Evolutionary conservation across 2,113 vertebrate genomes (phyloP), one percentile per base, ranked within the genome.

Genomic region (Apaloderma vittatum): DNA sequence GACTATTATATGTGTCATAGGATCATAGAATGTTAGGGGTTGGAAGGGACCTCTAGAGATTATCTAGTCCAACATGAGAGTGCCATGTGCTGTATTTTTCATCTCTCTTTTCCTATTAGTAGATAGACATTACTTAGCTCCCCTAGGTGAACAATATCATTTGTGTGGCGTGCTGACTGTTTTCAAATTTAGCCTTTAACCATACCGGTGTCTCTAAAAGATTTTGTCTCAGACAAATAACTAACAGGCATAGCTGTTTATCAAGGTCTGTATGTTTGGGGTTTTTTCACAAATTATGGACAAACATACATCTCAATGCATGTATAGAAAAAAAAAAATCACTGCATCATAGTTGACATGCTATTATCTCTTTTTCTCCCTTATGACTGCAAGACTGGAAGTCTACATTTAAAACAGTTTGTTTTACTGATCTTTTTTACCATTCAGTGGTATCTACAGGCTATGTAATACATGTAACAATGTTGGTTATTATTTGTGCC

Each of bases 291-390:
- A 49, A 70, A 49, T 43, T 82, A 36, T 59, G 34, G 82, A 90
- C 90, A 97, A 97, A 81, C 49, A 45, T 43, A 61, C 40, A 34
- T 57, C 27, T 67, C 71, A 93, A 76, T 93, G 86, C 34, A 84
- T 27, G 34, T n/a, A 32, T 3, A 86, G 22, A 87, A 84, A 78
- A 96, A 97, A 82, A 80, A 96, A 97, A 97, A 97, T 98, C 97
- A 57, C 96, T 96, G 97, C 98, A 98, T 98, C 97, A 97, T 67
- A 95, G 49, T 95, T 98, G 97, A 97, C 97, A 93, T 96, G 78
- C 62, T 86, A 24, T 98, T 98, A 98, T 98, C 97, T 98, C 88
- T 62, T 65, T 79, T 96, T 97, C 94, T 98, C 93, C 97, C 71
- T 68, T 81, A 79, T 97, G 97, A 98, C 92, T 93, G 87, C 92